phyloP scores from a whole-genome alignment of 1,140 invertebrate species.

The Anastatus disparis region DNA sequence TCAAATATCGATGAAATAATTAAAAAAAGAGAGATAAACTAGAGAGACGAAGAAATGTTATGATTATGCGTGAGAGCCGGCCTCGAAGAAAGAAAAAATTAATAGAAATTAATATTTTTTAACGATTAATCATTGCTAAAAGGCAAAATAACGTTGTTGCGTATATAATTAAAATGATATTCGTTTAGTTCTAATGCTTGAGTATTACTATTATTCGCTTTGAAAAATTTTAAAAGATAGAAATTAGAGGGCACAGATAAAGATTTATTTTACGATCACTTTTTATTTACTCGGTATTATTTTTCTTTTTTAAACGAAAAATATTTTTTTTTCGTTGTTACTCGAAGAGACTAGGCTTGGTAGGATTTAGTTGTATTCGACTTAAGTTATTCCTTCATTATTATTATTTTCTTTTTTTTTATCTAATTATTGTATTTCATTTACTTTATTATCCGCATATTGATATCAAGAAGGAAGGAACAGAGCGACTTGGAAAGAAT shows the following conservation, averaged over 20 bases:
- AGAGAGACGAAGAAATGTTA: too few relatives aligned
- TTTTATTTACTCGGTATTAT: not conserved
- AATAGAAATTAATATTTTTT: not conserved
- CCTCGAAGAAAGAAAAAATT: constrained; percentile 12
- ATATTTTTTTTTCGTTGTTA: not conserved
- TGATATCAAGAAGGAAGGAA: not conserved
- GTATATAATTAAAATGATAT: not conserved
- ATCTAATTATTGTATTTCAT: too few relatives aligned
- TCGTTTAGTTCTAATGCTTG: not conserved
- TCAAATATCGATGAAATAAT: too few relatives aligned
- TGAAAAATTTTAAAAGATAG: not conserved
- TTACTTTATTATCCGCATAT: too few relatives aligned
- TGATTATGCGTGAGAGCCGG: not conserved
- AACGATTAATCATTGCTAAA: not conserved
- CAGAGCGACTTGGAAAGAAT: not conserved
- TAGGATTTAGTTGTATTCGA: constrained; percentile 15
- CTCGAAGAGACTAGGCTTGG: not conserved
- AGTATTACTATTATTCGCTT: not conserved
- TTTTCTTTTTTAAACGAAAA: not conserved
- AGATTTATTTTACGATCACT: not conserved
- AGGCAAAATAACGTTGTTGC: not conserved
- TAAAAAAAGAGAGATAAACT: not conserved
- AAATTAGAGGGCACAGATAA: constrained; percentile 13
- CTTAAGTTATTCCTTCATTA: not conserved
- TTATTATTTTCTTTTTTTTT: not conserved